Evolutionary conservation across 2,797 vertebrate genomes (phyloP).

Genomic region (Urocyon cinereoargenteus): DNA sequence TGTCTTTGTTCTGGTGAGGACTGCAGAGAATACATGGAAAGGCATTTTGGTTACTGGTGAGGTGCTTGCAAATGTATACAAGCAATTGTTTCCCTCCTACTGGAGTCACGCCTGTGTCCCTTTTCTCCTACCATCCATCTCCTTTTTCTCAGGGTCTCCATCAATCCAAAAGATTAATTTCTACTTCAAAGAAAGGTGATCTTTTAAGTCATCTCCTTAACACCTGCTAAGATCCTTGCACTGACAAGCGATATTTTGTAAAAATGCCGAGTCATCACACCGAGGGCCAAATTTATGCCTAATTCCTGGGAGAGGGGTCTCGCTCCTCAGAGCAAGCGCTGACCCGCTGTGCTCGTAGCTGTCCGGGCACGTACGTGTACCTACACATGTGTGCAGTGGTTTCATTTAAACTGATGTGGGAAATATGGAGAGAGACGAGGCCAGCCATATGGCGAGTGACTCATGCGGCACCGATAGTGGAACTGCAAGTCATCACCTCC

Average conservation of each 20-base stretch:
- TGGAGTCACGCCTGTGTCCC: not conserved
- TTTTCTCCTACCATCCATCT: not conserved
- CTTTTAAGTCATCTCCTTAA: slow-evolving; percentile 77
- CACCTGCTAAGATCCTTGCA: slow-evolving; percentile 68
- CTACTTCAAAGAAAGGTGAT: slow-evolving; percentile 70
- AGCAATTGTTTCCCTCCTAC: not conserved
- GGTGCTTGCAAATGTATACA: slow-evolving; percentile 53
- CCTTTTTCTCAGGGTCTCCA: not conserved
- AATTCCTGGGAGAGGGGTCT: not conserved
- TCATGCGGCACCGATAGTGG: not conserved
- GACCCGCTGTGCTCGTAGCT: not conserved
- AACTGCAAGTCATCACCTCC: not conserved
- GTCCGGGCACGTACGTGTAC: not conserved
- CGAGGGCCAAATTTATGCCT: slow-evolving; percentile 36
- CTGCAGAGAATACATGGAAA: not conserved
- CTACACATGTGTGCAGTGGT: not conserved
- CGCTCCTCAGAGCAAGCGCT: not conserved
- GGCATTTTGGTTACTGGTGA: not conserved
- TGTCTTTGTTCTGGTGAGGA: slow-evolving; percentile 33
- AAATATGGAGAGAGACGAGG: not conserved
- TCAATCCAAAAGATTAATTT: slow-evolving; percentile 75
- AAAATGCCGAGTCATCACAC: slow-evolving; percentile 66
- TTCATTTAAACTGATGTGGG: not conserved
- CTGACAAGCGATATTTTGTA: slow-evolving; percentile 65
- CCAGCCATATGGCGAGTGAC: slow-evolving; percentile 19